phyloP scores from a whole-genome alignment of 2,113 vertebrate species.

The Eudyptes chrysolophus region DNA sequence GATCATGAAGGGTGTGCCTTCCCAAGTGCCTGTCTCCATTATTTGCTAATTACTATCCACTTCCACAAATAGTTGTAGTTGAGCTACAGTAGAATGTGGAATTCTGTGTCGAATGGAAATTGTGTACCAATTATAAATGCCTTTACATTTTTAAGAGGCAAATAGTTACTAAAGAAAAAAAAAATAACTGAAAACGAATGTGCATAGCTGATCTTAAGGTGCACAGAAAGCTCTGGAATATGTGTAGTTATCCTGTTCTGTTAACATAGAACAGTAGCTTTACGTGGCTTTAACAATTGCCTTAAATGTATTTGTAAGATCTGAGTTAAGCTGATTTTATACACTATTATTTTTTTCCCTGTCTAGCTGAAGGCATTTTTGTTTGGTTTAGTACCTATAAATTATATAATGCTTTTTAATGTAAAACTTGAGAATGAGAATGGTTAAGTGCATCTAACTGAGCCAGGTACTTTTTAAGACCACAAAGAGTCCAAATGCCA shows the following conservation, averaged over 20 bases:
- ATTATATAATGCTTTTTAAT: not conserved
- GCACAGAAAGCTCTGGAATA: not conserved
- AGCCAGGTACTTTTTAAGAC: conserved; percentile 7
- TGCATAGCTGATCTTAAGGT: not conserved
- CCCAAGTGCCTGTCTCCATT: conserved; percentile 26
- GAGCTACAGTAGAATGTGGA: not conserved
- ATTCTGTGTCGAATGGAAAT: not conserved
- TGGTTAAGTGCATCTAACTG: not conserved
- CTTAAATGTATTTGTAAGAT: not conserved
- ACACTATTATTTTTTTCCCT: not conserved
- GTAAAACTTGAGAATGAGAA: not conserved
- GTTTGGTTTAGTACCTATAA: not conserved
- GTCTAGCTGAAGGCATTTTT: not conserved
- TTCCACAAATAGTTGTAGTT: conserved; percentile 52
- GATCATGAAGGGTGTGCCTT: conserved; percentile 32
- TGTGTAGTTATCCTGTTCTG: not conserved
- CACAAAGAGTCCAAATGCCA: not conserved
- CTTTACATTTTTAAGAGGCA: not conserved
- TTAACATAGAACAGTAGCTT: not conserved
- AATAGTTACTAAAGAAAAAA: not conserved
- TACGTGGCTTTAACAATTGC: not conserved
- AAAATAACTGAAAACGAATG: not conserved
- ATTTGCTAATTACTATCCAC: conserved; percentile 13
- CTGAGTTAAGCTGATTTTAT: not conserved
- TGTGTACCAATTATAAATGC: not conserved